Evolutionary conservation across 1,140 invertebrate species (phyloP).

Genomic region (Hycleus cichorii): DNA sequence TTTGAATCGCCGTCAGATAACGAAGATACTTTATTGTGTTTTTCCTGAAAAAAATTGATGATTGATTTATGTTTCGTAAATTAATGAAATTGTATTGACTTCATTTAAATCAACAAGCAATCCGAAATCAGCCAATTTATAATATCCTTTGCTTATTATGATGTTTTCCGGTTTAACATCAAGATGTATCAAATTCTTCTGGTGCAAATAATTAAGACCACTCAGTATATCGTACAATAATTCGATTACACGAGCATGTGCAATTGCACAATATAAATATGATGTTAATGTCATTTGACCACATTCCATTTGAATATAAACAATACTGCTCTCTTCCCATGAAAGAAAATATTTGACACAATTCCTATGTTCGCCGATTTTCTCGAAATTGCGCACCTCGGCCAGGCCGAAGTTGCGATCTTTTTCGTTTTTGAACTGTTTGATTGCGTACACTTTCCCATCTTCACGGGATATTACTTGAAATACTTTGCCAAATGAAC

Average conservation of each 20-base stretch:
- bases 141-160: slow-evolving; percentile 52
- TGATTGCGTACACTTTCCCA: slow-evolving; percentile 58
- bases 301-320: slow-evolving; percentile 69
- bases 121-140: slow-evolving; percentile 71
- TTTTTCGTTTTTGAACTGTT: slow-evolving; percentile 53
- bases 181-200: slow-evolving; percentile 56
- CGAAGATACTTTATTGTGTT: slow-evolving; percentile 6
- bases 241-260: slow-evolving; percentile 26
- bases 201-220: slow-evolving; percentile 27
- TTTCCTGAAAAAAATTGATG: background rate
- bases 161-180: slow-evolving; percentile 77
- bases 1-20: slow-evolving; percentile 65
- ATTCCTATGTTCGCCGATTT: slow-evolving; percentile 59
- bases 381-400: slow-evolving; percentile 65
- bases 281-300: slow-evolving; percentile 44
- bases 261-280: slow-evolving; percentile 42
- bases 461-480: slow-evolving; percentile 59
- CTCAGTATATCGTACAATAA: slow-evolving; percentile 40
- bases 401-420: slow-evolving; percentile 54
- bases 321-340: slow-evolving; percentile 64
- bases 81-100: slow-evolving; percentile 34
- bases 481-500: slow-evolving; percentile 69
- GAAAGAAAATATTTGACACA: slow-evolving; percentile 60
- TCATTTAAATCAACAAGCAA: slow-evolving; percentile 58
- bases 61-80: background rate